phyloP scores from a whole-genome alignment of 2,113 vertebrate species.

The Maccullochella peelii region DNA sequence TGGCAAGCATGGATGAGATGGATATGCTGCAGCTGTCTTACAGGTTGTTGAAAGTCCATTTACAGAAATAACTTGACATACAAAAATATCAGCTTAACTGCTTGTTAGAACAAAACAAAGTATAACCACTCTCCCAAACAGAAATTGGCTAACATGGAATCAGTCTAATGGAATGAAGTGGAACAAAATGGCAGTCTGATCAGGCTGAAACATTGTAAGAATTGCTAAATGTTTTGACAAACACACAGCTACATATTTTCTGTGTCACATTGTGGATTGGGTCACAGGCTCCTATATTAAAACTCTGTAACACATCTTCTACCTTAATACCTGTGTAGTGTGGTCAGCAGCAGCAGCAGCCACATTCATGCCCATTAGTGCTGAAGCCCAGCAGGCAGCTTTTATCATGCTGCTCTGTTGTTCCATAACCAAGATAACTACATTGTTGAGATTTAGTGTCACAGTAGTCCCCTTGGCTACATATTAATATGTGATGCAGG shows the following conservation, averaged over 20 bases:
- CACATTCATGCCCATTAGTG: neutral
- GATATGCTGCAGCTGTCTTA: neutral
- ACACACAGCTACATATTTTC: neutral
- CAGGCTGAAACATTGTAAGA: neutral
- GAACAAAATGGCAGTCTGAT: neutral
- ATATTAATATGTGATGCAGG: slow-evolving; percentile 10
- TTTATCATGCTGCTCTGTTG: slow-evolving; percentile 13
- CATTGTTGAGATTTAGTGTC: slow-evolving; percentile 17
- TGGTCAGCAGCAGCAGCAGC: neutral
- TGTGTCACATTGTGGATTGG: neutral
- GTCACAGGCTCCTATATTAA: neutral
- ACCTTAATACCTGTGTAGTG: neutral
- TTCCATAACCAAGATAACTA: slow-evolving; percentile 13
- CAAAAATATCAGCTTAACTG: neutral
- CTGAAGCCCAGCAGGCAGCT: slow-evolving; percentile 12
- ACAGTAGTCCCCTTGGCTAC: slow-evolving; percentile 14
- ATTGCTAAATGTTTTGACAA: neutral
- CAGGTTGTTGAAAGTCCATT: neutral
- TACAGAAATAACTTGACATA: neutral
- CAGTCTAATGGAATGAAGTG: neutral
- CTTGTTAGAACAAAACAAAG: neutral
- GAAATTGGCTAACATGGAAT: neutral
- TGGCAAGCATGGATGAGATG: neutral
- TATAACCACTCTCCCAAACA: neutral
- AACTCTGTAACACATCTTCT: neutral